Conservation (phyloP, 2,888 invertebrate genomes). For the Acanthopleura granulata region DNA sequence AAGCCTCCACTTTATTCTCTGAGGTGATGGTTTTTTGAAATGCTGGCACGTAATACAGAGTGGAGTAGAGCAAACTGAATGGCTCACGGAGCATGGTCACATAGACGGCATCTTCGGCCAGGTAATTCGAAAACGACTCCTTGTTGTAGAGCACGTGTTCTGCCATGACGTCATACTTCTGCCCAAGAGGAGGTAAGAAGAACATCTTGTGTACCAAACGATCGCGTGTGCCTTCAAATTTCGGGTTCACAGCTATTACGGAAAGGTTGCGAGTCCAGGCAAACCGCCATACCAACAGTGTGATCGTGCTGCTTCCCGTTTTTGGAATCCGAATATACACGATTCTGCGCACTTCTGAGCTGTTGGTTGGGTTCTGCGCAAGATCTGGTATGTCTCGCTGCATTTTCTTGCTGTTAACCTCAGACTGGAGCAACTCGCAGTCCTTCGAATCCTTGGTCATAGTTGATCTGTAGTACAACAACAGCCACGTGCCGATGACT, state of each 20-base stretch:
- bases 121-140: not conserved
- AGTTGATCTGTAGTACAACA: too few relatives aligned
- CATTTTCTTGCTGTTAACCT: too few relatives aligned
- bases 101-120: not conserved
- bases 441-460: too few relatives aligned
- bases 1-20: not conserved
- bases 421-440: too few relatives aligned
- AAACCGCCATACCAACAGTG: not conserved
- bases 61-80: not conserved
- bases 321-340: not conserved
- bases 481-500: too few relatives aligned
- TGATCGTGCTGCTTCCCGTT: not conserved
- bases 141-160: not conserved
- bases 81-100: not conserved
- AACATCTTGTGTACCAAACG: not conserved
- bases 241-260: not conserved
- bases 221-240: not conserved
- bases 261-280: not conserved
- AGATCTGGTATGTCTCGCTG: too few relatives aligned
- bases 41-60: not conserved
- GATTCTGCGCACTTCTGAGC: not conserved
- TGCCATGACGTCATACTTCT: not conserved
- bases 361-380: too few relatives aligned
- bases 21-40: not conserved
- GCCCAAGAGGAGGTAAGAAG: not conserved